Base-by-base conservation (phyloP, 1,140 invertebrate genomes). In the Aphidius ervi region DNA sequence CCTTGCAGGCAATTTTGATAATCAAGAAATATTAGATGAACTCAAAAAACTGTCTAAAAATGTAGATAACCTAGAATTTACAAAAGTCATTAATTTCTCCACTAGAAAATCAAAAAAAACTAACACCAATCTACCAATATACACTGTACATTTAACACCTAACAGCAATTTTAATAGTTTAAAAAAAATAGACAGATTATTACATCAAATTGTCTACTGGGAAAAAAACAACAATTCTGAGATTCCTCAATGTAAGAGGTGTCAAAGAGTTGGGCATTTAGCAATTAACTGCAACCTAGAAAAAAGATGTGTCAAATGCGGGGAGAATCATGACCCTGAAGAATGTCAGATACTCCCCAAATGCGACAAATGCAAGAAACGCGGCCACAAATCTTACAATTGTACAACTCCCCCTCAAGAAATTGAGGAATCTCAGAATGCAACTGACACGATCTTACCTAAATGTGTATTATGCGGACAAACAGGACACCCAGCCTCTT, bases 381-480 rank as follows among this genome's bases (percentile, higher is more conserved):
- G 16, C 16, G 16, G 16, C 1, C 16, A 16, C 16, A 16, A 16
- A 16, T 16, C 16, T 16, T 16, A 16, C 16, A 16, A 16, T 16
- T 16, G 16, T 16, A 16, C 16, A 16, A 16, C 16, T 16, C 16
- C 16, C 16, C 16, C 16, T 16, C 16, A 16, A 16, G 16, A 16
- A 16, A 16, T 16, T 16, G 16, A 16, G 16, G 16, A 16, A 1
- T 16, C 16, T 16, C 16, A 16, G 16, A 16, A 16, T 16, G 16
- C 16, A 0, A 16, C 16, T 16, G 16, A 16, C 16, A 16, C 1
- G 16, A 16, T 16, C 1, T 1, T 16, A 16, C 16, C 62, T 8
- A 50, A 41, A 40, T 68, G 67, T 39, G 31, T 37, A 3, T 65
- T 67, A 47, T 67, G 67, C 39, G 39, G 57, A 31, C 58, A 55